These are phyloP conservation scores for Oncorhynchus clarkii DNA, from an alignment of 2,113 vertebrate genomes.

Conservation along the genomic window DNA sequence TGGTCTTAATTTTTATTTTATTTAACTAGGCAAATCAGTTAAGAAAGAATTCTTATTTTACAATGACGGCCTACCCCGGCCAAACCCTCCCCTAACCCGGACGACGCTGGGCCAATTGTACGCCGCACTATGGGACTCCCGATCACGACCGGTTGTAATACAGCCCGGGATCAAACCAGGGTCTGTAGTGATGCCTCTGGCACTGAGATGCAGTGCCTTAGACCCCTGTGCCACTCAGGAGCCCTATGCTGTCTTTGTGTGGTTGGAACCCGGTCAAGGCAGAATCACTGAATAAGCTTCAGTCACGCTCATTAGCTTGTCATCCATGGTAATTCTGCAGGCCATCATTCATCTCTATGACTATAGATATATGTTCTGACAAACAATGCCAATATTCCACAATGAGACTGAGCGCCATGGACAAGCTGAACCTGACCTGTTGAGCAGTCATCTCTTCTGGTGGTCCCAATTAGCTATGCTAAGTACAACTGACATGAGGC, in stretches of 20 bases:
- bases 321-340: background rate
- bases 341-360: background rate
- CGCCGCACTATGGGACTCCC: no score
- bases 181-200: no score
- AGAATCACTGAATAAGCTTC: constrained; percentile 32
- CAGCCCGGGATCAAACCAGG: no score
- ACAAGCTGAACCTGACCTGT: background rate
- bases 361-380: background rate
- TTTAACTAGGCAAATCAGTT: no score
- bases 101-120: no score
- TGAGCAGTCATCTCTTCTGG: background rate
- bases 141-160: no score
- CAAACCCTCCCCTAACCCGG: no score
- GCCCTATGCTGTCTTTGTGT: background rate
- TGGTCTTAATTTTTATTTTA: background rate
- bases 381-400: background rate
- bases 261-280: constrained; percentile 29
- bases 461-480: constrained; percentile 7
- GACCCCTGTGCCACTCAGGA: no score
- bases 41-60: no score
- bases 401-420: background rate
- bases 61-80: no score
- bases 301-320: background rate
- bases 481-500: constrained; percentile 16
- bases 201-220: no score